These are phyloP conservation scores for Monopis laevigella DNA, from an alignment of 2,888 invertebrate species.

Conservation along the genomic window DNA sequence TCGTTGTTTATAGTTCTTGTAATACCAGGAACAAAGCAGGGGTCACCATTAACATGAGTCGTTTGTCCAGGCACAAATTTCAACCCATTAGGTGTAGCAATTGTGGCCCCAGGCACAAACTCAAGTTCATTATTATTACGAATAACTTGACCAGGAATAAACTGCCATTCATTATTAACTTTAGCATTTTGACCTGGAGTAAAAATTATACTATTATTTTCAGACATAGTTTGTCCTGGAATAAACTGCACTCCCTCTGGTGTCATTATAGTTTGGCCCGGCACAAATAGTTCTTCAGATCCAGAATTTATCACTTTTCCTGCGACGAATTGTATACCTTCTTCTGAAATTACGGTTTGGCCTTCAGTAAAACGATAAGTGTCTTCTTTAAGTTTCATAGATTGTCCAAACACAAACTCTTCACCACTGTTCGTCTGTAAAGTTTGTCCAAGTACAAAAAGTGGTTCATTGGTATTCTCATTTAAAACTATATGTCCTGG, in stretches of 20 bases:
- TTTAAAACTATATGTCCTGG: slow-evolving; percentile 77
- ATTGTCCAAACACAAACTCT: slow-evolving; percentile 73
- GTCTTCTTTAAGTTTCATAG: slow-evolving; percentile 65
- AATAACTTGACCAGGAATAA: slow-evolving; percentile 71
- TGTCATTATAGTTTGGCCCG: slow-evolving; percentile 70
- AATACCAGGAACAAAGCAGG: slow-evolving; percentile 70
- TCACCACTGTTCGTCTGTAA: slow-evolving; percentile 65
- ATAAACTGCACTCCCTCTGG: slow-evolving; percentile 70
- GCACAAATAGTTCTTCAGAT: slow-evolving; percentile 62
- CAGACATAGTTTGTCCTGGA: slow-evolving; percentile 70
- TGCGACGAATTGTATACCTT: slow-evolving; percentile 70
- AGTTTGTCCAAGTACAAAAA: slow-evolving; percentile 77
- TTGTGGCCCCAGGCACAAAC: slow-evolving; percentile 72
- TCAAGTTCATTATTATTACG: slow-evolving; percentile 62
- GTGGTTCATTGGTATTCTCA: slow-evolving; percentile 64
- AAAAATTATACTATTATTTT: slow-evolving; percentile 59
- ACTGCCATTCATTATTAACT: slow-evolving; percentile 67
- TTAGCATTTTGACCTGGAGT: slow-evolving; percentile 71
- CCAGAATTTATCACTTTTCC: slow-evolving; percentile 63
- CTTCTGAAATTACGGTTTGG: slow-evolving; percentile 69
- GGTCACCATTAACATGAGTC: slow-evolving; percentile 55
- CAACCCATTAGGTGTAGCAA: slow-evolving; percentile 69
- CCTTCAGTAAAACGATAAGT: slow-evolving; percentile 67
- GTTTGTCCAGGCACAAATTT: slow-evolving; percentile 75
- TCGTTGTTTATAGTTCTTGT: slow-evolving; percentile 47